A percentile compares a stretch with the other conserved stretches of the same genome.
phyloP scores from a whole-genome alignment of 2,797 vertebrate genomes.

The Pangasius mekongensis region DNA sequence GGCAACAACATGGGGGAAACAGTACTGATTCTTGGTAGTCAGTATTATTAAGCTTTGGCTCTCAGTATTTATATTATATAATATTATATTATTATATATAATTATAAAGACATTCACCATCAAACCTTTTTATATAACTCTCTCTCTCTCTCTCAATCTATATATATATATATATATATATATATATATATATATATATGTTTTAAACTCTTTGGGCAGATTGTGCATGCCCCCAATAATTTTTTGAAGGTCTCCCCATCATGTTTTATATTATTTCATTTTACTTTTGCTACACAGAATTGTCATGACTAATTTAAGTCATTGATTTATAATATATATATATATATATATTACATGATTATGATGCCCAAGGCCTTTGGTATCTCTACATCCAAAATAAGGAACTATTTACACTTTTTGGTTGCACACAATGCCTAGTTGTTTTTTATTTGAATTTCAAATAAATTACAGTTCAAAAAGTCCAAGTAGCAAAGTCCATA shows the following conservation, averaged over 20 bases:
- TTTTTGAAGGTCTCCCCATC: no score
- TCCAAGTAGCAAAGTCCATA: neutral
- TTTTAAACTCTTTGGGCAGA: neutral
- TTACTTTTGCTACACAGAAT: no score
- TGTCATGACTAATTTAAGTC: no score
- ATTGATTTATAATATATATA: no score
- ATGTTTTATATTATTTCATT: no score
- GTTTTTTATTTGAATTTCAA: neutral
- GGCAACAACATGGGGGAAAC: constrained; percentile 3
- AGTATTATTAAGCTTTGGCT: neutral
- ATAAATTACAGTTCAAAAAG: neutral
- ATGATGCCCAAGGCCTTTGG: neutral
- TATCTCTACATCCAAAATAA: neutral
- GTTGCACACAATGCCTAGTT: neutral
- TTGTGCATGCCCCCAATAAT: no score
- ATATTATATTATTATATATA: no score
- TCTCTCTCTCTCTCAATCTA: no score
- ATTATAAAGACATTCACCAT: neutral
- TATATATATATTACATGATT: no score
- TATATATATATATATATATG: neutral
- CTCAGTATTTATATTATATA: neutral
- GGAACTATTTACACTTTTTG: neutral
- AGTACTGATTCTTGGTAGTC: neutral
- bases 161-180: no score
- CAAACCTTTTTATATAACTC: neutral